Evolutionary conservation across 1,140 invertebrate species (phyloP).

Genomic region (Drosophila tristis): DNA sequence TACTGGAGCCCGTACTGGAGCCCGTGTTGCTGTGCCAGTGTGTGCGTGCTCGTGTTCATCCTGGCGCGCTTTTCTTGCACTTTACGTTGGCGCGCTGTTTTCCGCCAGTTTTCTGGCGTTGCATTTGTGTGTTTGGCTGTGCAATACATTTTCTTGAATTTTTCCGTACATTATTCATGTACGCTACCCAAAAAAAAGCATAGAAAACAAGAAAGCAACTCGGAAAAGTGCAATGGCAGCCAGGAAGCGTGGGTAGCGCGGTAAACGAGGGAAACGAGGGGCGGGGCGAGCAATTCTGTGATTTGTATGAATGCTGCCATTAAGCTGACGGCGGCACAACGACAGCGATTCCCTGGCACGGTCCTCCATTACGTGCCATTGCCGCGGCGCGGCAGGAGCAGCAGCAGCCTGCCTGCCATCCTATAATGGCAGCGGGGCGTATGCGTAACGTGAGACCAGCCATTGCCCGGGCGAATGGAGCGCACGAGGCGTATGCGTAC

Average conservation of each 20-base stretch:
- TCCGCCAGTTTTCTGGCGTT: conserved; percentile 29
- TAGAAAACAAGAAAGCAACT: conserved; percentile 40
- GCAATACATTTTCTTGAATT: conserved; percentile 66
- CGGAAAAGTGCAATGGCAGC: conserved; percentile 70
- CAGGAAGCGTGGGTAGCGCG: conserved; percentile 18
- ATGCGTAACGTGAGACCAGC: conserved; percentile 48
- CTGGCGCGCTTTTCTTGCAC: conserved; percentile 68
- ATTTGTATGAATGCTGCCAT: conserved; percentile 76
- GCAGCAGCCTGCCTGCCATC: background rate
- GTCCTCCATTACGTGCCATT: conserved; percentile 37
- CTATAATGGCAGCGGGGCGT: conserved; percentile 41
- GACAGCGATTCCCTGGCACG: conserved; percentile 18
- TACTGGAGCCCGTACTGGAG: no score
- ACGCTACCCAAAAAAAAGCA: conserved; percentile 17
- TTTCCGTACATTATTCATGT: conserved; percentile 68
- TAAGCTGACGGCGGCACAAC: conserved; percentile 54
- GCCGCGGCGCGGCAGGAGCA: no score
- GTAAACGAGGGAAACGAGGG: no score
- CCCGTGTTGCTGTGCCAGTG: conserved; percentile 1
- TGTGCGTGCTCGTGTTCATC: conserved; percentile 18
- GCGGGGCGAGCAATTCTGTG: conserved; percentile 47
- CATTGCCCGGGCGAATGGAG: conserved; percentile 7
- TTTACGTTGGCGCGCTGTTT: conserved; percentile 46
- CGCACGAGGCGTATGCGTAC: conserved; percentile 23
- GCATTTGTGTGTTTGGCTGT: conserved; percentile 13